Base-by-base conservation (phyloP, 2,888 invertebrate genomes). In the Callosobruchus maculatus region DNA sequence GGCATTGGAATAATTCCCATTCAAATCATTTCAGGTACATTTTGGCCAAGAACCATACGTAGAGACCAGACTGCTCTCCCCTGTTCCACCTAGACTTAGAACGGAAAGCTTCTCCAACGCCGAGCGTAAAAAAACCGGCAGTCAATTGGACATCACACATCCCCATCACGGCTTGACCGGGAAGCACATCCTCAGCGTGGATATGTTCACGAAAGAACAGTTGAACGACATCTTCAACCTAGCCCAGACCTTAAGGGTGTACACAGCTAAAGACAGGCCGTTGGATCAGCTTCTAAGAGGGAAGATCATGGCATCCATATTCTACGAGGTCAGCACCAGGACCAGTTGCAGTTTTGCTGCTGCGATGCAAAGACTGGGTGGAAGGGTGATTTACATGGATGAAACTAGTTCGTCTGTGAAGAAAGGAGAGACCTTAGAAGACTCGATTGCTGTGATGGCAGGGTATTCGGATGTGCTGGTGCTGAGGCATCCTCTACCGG, bases 241-340 rank as follows among this genome's bases (percentile, higher is more conserved):
- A 78, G 98, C 99, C 0, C 97, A 97, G 85, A 91, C 92, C 71
- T 94, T 96, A 86, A 93, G 96, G 76, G 91, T 91, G 21, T 93
- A 93, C 77, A 95, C 98, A 0, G 91, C 91, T 20, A 97, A 96
- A 85, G 96, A 97, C 76, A 90, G 95, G 67, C 91, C 92, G 0
- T 86, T 98, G 71, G 96, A 96, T 85, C 94, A 97, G 83, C 91
- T 98, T 77, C 88, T 98, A 67, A 93, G 77, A 74, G 80, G 80
- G 68, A 97, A 97, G 89, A 90, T 98, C 2, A 95, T 99, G 96
- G 95, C 97, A 2, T 96, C 95, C 0, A 92, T 99, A 84, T 99
- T 99, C 87, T 99, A 97, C 87, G 99, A 99, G 90, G 97, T 94
- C 0, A 98, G 98, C 85, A 99, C 99, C 0, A 90, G 99, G 76